Base-by-base conservation (phyloP, 2,888 invertebrate species). In the Odontothrips loti region DNA sequence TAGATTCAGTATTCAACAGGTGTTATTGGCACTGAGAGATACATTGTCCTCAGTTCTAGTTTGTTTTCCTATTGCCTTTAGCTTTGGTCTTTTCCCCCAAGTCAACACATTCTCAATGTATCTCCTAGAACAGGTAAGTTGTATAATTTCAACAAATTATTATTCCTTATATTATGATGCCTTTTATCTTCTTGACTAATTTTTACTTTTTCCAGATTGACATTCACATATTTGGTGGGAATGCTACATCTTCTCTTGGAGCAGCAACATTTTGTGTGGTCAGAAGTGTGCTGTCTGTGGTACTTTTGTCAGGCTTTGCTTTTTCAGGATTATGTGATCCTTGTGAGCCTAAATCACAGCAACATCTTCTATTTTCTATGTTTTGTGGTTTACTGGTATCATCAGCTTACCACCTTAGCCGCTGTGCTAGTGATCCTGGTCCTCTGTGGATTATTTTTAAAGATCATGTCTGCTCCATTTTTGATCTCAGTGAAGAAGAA, bases 41-140 rank as follows among this genome's bases (percentile, higher is more conserved):
- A 90, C 95, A 79, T 88, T 97, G 83, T 90, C 94, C 15, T 90
- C 93, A 83, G 92, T 97, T 85, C 89, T 99, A 79, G 88, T 99
- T 79, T 94, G 95, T 87, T 96, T 99, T 87, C 99, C 99, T 0
- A 86, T 99, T 80, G 92, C 97, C 47, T 99, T 99, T 88, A 98
- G 97, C 79, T 89, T 99, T 83, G 99, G 99, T 0, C 89, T 99
- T 79, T 95, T 99, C 86, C 99, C 99, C 6, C 99, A 96, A 89
- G 95, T 99, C 81, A 98, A 98, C 86, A 99, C 99, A 0, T 98
- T 99, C 87, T 88, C 94, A 12, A 96, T 98, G 94, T 99, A 98
- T 87, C 89, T 97, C n/a, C 89, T 98, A 84, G 99, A 99, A 87
- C 99, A 99, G 68, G 68, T 75, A 75, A 12, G 34, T 43, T 43